A percentile compares a stretch with the other conserved stretches of the same genome.
Conservation (phyloP, 2,888 invertebrate genomes). For the Eupithecia subfuscata region DNA sequence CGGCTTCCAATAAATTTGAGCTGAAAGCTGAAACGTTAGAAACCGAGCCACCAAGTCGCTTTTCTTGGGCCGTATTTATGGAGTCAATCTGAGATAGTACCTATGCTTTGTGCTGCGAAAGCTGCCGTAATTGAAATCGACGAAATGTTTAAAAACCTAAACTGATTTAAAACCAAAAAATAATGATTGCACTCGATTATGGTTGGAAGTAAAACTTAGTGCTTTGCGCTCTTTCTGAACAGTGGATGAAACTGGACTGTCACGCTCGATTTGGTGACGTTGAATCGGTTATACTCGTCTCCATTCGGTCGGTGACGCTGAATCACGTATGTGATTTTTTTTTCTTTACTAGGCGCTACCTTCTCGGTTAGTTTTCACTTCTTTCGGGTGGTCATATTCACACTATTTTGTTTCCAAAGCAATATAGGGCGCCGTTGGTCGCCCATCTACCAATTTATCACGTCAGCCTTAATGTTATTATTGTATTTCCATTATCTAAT, state of each 20-base stretch:
- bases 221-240: neutral
- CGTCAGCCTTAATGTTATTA: neutral
- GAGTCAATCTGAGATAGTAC: constrained; percentile 31
- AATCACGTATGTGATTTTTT: too few species aligned
- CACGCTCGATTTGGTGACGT: neutral
- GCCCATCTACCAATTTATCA: neutral
- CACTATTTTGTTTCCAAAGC: too few species aligned
- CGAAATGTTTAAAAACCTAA: neutral
- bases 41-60: constrained; percentile 43
- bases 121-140: neutral
- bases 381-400: neutral
- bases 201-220: neutral
- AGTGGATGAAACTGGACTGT: neutral
- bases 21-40: constrained; percentile 51
- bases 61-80: constrained; percentile 32
- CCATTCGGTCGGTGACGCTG: too few species aligned
- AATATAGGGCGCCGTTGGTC: too few species aligned
- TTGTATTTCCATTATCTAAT: neutral
- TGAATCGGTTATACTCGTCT: neutral
- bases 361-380: neutral
- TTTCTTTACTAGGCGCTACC: neutral
- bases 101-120: constrained; percentile 3
- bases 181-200: neutral
- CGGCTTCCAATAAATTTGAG: constrained; percentile 51
- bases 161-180: neutral